Conservation (phyloP, 2,888 invertebrate genomes). For the Teleogryllus oceanicus region DNA sequence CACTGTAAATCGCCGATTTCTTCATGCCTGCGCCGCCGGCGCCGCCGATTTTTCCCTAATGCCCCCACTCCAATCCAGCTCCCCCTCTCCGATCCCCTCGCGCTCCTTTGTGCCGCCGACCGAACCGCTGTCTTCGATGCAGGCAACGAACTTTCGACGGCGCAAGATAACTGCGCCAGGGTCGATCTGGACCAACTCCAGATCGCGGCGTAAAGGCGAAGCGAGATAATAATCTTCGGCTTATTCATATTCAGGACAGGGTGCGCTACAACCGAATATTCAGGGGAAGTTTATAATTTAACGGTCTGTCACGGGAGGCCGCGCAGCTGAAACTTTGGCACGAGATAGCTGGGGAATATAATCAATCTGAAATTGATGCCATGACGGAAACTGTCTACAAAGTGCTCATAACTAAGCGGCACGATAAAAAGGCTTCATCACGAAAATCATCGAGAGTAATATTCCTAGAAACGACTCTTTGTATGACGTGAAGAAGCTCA, state of each 20-base stretch:
- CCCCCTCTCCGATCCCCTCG: background rate
- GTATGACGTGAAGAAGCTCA: no score
- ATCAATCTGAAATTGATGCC: no score
- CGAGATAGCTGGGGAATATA: no score
- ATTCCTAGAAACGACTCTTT: no score
- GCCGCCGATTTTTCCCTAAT: background rate
- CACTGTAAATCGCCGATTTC: slow-evolving; percentile 3
- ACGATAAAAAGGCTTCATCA: no score
- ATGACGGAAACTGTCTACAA: no score
- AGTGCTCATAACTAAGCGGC: no score
- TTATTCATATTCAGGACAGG: background rate
- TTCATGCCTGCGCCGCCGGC: background rate
- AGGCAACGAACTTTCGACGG: background rate
- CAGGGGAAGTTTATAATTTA: no score
- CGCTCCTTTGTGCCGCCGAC: background rate
- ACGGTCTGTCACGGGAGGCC: no score
- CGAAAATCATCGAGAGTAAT: no score
- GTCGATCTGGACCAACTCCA: background rate
- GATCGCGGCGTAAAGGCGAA: background rate
- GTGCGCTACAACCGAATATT: no score
- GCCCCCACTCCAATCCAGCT: background rate
- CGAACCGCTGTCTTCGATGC: background rate
- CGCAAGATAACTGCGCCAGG: background rate
- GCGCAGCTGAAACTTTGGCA: no score
- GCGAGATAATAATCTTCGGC: background rate